A percentile compares a stretch with the other conserved stretches of the same genome.
These are phyloP conservation scores for Epinephelus malabaricus DNA, from an alignment of 2,797 vertebrate genomes.

Conservation along the genomic window DNA sequence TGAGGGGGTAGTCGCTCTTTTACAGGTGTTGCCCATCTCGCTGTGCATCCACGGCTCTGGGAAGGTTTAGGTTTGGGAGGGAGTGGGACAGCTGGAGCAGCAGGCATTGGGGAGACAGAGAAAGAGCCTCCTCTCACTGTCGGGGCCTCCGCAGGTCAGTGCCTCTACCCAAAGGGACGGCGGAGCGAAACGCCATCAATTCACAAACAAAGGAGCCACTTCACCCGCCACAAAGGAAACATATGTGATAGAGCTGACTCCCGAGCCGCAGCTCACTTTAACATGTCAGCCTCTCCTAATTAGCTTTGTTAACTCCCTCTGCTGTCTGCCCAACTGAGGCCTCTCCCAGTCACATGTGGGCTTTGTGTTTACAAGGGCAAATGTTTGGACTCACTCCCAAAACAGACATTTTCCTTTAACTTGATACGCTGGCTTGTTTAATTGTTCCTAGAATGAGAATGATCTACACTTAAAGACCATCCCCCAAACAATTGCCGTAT, in stretches of 20 bases:
- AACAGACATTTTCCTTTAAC: conserved; percentile 55
- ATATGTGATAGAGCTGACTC: conserved; percentile 87
- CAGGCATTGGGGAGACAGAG: conserved; percentile 80
- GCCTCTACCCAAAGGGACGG: conserved; percentile 87
- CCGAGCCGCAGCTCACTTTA: conserved; percentile 86
- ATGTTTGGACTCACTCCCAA: conserved; percentile 71
- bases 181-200: conserved; percentile 90
- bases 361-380: conserved; percentile 82
- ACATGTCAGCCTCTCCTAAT: conserved; percentile 89
- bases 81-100: conserved; percentile 83
- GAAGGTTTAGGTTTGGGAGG: conserved; percentile 77
- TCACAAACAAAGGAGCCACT: conserved; percentile 90
- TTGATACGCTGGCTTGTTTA: conserved; percentile 52
- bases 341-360: conserved; percentile 80
- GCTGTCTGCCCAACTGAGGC: conserved; percentile 86
- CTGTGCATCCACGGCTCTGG: conserved; percentile 68
- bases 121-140: conserved; percentile 82
- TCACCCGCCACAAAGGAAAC: conserved; percentile 88
- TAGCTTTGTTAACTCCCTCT: conserved; percentile 88
- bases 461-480: conserved; percentile 36
- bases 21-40: conserved; percentile 87
- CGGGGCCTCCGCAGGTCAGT: conserved; percentile 88
- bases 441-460: conserved; percentile 61
- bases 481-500: conserved; percentile 44
- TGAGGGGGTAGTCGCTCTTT: conserved; percentile 81